Evolutionary conservation across 1,140 invertebrate genomes (phyloP), one percentile per base, ranked within the genome.

Genomic region (Cotesia typhae): DNA sequence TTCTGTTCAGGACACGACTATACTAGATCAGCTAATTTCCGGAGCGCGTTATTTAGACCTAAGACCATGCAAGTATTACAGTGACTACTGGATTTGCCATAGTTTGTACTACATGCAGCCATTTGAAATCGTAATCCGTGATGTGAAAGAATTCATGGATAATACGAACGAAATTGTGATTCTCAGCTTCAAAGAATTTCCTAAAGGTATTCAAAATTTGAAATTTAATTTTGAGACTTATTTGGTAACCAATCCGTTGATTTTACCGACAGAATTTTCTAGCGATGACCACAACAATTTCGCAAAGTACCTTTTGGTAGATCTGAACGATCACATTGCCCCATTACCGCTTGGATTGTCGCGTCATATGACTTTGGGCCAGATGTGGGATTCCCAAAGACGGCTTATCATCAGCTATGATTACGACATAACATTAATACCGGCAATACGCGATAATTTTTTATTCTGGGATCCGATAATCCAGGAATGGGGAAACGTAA

Each of bases 141-240:
- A 69, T 12, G 12, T 69, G 5, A 59, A 69, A 38, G 38, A 60
- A 2, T 69, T 69, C 12, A 47, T 69, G 36, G 20, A 47, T 2
- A 38, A 28, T 4, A 69, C 67, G 1, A 38, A 69, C 9, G 67
- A 69, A 60, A 69, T 69, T 37, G 67, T 69, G 6, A 60, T 69
- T 10, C 4, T 69, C 2, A 37, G 55, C 4, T 57, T 69, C 5
- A 69, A 69, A 37, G 35, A 69, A 47, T 69, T 69, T 47, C 67
- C 67, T 38, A n/a, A 17, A 38, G 67, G 67, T 69, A 38, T 6
- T 4, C 37, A 69, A 10, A 28, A 37, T 59, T 35, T 41, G 2
- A 1, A n/a, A 6, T 12, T 14, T 55, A n/a, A 55, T 55, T 55
- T 20, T 55, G 9, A 55, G 5, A 14, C 12, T 55, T n/a, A 55